A percentile compares a stretch with the other conserved stretches of the same genome.
These are phyloP conservation scores for Sebastes baramenuke DNA, from an alignment of 2,797 vertebrate species.

Conservation along the genomic window DNA sequence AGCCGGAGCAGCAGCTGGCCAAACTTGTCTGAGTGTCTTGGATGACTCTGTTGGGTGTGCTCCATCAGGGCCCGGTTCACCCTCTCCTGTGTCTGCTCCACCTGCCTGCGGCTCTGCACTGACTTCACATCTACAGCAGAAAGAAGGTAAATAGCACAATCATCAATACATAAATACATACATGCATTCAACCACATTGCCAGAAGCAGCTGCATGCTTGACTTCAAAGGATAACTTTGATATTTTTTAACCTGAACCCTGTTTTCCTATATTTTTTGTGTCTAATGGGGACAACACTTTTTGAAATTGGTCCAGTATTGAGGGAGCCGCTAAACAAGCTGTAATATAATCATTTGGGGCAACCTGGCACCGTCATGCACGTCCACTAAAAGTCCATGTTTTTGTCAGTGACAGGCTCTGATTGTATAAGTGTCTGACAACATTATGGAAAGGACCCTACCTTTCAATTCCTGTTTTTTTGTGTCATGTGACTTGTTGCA, in stretches of 20 bases:
- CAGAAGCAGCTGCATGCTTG: not conserved
- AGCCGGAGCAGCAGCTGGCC: slow-evolving; percentile 86
- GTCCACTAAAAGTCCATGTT: too few relatives aligned
- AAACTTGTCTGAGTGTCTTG: slow-evolving; percentile 84
- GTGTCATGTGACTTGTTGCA: not conserved
- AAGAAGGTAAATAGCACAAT: not conserved
- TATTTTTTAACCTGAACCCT: too few relatives aligned
- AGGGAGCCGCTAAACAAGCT: too few relatives aligned
- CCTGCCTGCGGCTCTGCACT: slow-evolving; percentile 79
- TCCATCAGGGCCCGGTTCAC: slow-evolving; percentile 87
- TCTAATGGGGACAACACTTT: not conserved
- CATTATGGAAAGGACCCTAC: too few relatives aligned
- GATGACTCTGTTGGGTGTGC: slow-evolving; percentile 79
- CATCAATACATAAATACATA: not conserved
- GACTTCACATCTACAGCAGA: slow-evolving; percentile 81
- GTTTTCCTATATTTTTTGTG: not conserved
- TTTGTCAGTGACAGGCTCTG: too few relatives aligned
- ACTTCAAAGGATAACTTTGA: not conserved
- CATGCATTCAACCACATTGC: not conserved
- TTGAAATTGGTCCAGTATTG: too few relatives aligned
- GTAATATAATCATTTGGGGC: too few relatives aligned
- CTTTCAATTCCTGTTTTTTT: too few relatives aligned
- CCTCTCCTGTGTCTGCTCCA: slow-evolving; percentile 84
- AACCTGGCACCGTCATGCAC: too few relatives aligned
- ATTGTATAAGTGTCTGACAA: too few relatives aligned